phyloP scores from a whole-genome alignment of 1,140 invertebrate species.

The Dolichoris vasculosae region DNA sequence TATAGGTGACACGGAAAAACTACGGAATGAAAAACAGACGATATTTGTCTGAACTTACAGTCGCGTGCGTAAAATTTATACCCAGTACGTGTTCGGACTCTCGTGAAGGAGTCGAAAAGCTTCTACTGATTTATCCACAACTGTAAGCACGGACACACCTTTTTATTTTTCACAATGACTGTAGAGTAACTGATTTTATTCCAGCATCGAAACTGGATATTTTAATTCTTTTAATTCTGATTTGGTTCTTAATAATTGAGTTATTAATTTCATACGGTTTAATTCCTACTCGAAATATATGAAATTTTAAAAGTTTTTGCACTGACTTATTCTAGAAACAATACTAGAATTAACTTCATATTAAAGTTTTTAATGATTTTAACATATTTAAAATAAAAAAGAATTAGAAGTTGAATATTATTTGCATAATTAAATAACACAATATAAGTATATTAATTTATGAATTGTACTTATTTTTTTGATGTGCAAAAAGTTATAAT shows the following conservation, averaged over 20 bases:
- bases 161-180: slow-evolving; percentile 31
- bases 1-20: slow-evolving; percentile 35
- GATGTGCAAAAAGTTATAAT: no score
- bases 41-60: slow-evolving; percentile 50
- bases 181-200: slow-evolving; percentile 43
- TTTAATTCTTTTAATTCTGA: slow-evolving; percentile 23
- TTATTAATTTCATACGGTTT: not conserved
- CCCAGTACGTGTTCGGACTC: slow-evolving; percentile 49
- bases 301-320: not conserved
- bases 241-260: not conserved
- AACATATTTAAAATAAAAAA: no score
- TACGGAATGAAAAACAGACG: slow-evolving; percentile 48
- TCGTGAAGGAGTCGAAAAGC: slow-evolving; percentile 45
- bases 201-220: not conserved
- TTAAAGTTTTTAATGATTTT: no score
- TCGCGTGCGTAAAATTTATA: slow-evolving; percentile 50
- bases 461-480: no score
- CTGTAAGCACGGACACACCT: not conserved
- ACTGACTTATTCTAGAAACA: not conserved
- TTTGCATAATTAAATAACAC: no score
- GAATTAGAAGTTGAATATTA: no score
- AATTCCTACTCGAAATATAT: not conserved
- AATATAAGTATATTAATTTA: no score
- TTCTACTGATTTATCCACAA: slow-evolving; percentile 51
- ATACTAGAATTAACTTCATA: no score